These are phyloP conservation scores for Galerucella nymphaeae DNA, from an alignment of 2,888 invertebrate species.

Conservation along the genomic window DNA sequence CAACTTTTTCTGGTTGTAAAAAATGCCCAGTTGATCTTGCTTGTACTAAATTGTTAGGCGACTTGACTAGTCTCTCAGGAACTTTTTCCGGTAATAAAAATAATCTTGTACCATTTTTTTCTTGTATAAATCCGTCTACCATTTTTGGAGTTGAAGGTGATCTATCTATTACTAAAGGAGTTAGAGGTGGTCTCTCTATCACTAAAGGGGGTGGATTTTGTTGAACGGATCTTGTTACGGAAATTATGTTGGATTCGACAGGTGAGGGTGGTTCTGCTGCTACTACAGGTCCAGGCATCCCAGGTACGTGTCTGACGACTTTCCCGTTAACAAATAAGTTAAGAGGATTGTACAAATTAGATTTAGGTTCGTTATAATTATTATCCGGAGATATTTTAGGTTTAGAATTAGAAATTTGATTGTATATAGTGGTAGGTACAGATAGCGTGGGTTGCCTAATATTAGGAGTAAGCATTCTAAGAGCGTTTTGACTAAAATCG, in stretches of 20 bases:
- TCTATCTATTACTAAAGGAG: conserved; percentile 10
- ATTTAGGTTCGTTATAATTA: conserved; percentile 48
- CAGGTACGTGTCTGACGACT: conserved; percentile 86
- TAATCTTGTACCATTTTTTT: conserved; percentile 15
- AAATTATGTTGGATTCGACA: conserved; percentile 48
- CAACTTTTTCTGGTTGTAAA: conserved; percentile 23
- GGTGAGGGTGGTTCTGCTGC: conserved; percentile 60
- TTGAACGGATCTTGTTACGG: conserved; percentile 40
- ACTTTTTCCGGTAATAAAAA: conserved; percentile 33
- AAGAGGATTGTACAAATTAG: conserved; percentile 65
- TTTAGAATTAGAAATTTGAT: conserved; percentile 29
- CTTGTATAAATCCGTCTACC: background rate
- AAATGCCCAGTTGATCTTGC: conserved; percentile 12
- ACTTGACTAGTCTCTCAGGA: conserved; percentile 4
- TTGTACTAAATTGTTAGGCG: conserved; percentile 13
- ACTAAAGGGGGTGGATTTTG: conserved; percentile 33
- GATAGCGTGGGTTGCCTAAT: conserved; percentile 59
- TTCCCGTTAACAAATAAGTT: conserved; percentile 73
- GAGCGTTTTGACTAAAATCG: conserved; percentile 65
- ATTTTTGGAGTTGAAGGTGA: background rate
- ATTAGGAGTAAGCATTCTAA: conserved; percentile 63
- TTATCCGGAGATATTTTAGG: conserved; percentile 48
- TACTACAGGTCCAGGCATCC: conserved; percentile 82
- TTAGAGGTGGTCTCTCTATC: conserved; percentile 17
- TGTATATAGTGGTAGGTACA: conserved; percentile 51